Conservation (phyloP, 1,140 invertebrate species). For the Bombus ignitus region DNA sequence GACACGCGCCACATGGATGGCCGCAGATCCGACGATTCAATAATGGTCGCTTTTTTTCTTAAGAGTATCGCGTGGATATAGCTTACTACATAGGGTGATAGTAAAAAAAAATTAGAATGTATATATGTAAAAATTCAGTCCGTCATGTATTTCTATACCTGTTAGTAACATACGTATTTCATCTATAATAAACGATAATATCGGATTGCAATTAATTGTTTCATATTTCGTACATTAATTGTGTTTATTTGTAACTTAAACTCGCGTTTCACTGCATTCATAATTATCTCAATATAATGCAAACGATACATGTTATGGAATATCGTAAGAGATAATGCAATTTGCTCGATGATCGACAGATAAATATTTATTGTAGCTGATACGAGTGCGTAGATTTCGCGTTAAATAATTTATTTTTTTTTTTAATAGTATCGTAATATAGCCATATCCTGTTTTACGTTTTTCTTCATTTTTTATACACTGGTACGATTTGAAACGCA, state of each 20-base stretch:
- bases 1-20: slow-evolving; percentile 46
- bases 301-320: background rate
- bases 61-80: background rate
- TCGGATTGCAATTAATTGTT: background rate
- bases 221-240: background rate
- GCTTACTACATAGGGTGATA: no score
- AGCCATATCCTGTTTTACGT: background rate
- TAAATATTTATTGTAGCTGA: background rate
- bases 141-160: background rate
- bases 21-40: slow-evolving; percentile 45
- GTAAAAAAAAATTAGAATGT: background rate
- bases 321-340: background rate
- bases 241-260: background rate
- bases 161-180: no score
- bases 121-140: background rate
- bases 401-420: background rate
- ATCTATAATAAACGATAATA: background rate
- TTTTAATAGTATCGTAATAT: background rate
- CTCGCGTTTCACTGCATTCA: background rate
- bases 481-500: slow-evolving; percentile 41
- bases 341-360: background rate
- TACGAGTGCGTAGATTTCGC: background rate
- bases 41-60: background rate
- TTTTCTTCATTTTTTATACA: background rate
- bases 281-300: background rate